phyloP scores from a whole-genome alignment of 2,888 invertebrate genomes.

The Merodon equestris region DNA sequence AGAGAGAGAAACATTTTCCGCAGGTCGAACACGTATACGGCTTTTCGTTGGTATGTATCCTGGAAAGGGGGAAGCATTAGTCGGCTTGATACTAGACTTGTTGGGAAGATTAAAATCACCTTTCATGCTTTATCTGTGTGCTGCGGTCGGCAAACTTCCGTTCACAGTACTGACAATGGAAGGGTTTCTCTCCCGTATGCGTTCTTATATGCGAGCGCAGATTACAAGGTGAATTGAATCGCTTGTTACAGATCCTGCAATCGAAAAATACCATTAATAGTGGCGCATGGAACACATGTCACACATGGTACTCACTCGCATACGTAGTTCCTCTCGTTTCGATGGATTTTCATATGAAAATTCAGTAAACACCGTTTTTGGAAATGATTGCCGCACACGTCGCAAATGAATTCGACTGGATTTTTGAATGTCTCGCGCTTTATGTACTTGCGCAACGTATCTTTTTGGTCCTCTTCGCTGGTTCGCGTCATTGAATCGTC shows the following conservation, averaged over 20 bases:
- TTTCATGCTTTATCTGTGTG: constrained; percentile 76
- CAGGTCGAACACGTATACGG: constrained; percentile 74
- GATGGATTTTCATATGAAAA: constrained; percentile 72
- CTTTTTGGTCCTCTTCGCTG: constrained; percentile 46
- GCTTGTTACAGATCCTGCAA: constrained; percentile 75
- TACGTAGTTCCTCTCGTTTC: constrained; percentile 73
- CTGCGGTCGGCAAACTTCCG: constrained; percentile 76
- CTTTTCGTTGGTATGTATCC: constrained; percentile 76
- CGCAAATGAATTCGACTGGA: constrained; percentile 57
- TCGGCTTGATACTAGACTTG: too few species aligned
- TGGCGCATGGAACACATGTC: not conserved
- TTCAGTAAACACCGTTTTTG: constrained; percentile 66
- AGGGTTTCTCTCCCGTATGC: constrained; percentile 77
- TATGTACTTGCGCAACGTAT: constrained; percentile 16
- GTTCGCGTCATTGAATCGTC: constrained; percentile 11
- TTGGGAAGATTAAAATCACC: constrained; percentile 63
- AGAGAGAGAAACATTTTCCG: constrained; percentile 74
- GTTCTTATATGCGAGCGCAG: constrained; percentile 77
- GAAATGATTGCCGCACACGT: constrained; percentile 71
- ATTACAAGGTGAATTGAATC: constrained; percentile 75
- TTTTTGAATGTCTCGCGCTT: constrained; percentile 5
- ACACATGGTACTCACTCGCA: constrained; percentile 73
- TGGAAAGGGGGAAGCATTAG: too few species aligned
- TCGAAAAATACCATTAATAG: not conserved
- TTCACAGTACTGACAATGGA: constrained; percentile 74